These are phyloP conservation scores for Alosa alosa DNA, from an alignment of 2,113 vertebrate genomes.

Conservation along the genomic window DNA sequence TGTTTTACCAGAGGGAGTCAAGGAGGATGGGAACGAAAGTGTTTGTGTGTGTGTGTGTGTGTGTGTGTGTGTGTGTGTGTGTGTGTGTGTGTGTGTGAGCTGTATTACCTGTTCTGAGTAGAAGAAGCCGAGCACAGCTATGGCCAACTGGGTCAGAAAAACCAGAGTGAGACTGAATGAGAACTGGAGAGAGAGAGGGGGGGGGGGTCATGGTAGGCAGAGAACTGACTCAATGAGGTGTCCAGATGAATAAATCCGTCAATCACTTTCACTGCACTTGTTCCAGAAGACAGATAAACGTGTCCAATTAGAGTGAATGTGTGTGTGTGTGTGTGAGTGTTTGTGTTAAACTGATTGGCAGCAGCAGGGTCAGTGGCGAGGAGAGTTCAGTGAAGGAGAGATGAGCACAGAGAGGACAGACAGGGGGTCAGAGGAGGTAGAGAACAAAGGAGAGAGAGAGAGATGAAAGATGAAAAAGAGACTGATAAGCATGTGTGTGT, in stretches of 20 bases:
- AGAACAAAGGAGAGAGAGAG: background rate
- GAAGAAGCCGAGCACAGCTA: conserved; percentile 73
- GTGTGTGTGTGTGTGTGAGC: background rate
- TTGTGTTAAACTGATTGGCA: background rate
- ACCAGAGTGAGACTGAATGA: conserved; percentile 72
- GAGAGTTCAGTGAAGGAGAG: background rate
- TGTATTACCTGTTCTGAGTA: conserved; percentile 71
- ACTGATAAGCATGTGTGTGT: no score
- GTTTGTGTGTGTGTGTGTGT: background rate
- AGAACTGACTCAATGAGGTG: background rate
- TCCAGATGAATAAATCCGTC: background rate
- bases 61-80: background rate
- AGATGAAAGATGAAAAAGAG: background rate
- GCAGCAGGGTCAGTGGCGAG: background rate
- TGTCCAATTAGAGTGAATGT: background rate
- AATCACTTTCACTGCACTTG: background rate
- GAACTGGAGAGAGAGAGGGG: conserved; percentile 58
- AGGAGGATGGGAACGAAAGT: background rate
- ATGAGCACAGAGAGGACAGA: background rate
- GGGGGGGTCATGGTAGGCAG: background rate
- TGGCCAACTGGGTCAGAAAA: conserved; percentile 70
- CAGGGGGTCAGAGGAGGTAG: background rate
- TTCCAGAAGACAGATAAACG: background rate
- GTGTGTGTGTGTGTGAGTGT: background rate
- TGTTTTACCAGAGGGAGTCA: background rate